These are phyloP conservation scores for Nycticebus coucang DNA, from an alignment of 2,113 vertebrate species.

Conservation along the genomic window DNA sequence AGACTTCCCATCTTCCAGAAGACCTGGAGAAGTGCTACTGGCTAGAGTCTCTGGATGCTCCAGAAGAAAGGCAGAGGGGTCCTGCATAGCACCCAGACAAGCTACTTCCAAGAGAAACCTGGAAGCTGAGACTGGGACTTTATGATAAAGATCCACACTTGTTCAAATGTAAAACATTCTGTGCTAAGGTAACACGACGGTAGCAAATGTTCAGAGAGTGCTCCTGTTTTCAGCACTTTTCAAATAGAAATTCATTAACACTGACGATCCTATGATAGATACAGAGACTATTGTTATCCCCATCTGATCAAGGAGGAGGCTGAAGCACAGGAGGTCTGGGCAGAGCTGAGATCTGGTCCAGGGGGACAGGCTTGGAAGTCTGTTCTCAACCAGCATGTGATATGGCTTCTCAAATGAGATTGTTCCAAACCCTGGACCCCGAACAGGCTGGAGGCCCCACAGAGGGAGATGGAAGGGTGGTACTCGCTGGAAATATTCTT, in stretches of 20 bases:
- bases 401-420: not conserved
- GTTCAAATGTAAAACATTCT: not conserved
- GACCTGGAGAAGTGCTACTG: not conserved
- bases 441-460: not conserved
- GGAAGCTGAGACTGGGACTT: not conserved
- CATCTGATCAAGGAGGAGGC: not conserved
- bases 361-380: not conserved
- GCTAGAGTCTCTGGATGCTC: fast-evolving
- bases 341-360: not conserved
- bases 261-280: not conserved
- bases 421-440: not conserved
- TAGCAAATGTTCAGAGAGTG: not conserved
- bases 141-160: not conserved
- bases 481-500: not conserved
- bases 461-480: not conserved
- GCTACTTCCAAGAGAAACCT: not conserved
- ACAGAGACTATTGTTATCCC: not conserved
- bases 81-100: not conserved
- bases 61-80: not conserved
- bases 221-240: not conserved
- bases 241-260: not conserved
- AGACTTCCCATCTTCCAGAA: not conserved
- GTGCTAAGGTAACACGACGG: not conserved
- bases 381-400: not conserved
- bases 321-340: not conserved